Evolutionary conservation across 2,797 vertebrate species (phyloP).

Genomic region (Moxostoma hubbsi): DNA sequence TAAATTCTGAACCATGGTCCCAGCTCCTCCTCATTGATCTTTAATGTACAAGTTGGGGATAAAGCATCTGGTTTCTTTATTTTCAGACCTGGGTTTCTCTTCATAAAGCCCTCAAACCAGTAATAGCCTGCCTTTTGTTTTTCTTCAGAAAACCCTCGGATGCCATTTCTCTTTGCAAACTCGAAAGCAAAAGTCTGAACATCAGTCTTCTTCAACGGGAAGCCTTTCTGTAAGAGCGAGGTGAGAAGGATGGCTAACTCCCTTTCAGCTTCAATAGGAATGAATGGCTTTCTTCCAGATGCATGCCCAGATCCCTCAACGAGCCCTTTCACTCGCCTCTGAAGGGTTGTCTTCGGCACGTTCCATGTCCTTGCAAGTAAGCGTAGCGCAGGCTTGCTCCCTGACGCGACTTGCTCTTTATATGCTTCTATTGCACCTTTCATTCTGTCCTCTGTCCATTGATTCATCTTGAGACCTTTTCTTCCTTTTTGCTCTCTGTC

Average conservation of each 20-base stretch:
- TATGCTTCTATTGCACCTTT: slow-evolving; percentile 29
- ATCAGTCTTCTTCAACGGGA: slow-evolving; percentile 15
- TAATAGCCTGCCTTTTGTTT: slow-evolving; percentile 34
- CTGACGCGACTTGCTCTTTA: neutral
- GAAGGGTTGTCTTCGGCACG: slow-evolving; percentile 14
- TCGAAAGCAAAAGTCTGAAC: slow-evolving; percentile 41
- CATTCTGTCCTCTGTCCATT: slow-evolving; percentile 35
- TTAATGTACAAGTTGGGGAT: slow-evolving; percentile 14
- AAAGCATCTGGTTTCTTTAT: slow-evolving; percentile 43
- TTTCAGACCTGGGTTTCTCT: slow-evolving; percentile 46
- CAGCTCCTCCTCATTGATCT: slow-evolving; percentile 14
- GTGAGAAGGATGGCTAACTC: slow-evolving; percentile 26
- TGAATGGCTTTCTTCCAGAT: slow-evolving; percentile 22
- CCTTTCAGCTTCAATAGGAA: slow-evolving; percentile 26
- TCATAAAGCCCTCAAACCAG: slow-evolving; percentile 40
- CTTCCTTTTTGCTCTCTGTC: neutral
- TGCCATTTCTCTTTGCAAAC: slow-evolving; percentile 29
- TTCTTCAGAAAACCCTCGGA: slow-evolving; percentile 19
- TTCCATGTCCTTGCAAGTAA: slow-evolving; percentile 36
- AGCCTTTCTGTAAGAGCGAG: slow-evolving; percentile 16
- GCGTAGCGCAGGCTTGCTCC: neutral
- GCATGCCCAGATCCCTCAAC: slow-evolving; percentile 17
- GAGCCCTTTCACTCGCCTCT: slow-evolving; percentile 20
- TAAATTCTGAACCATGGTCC: slow-evolving; percentile 31
- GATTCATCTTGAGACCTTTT: slow-evolving; percentile 19